These are phyloP conservation scores for Piscicola geometra DNA, from an alignment of 2,888 invertebrate genomes.

Conservation along the genomic window DNA sequence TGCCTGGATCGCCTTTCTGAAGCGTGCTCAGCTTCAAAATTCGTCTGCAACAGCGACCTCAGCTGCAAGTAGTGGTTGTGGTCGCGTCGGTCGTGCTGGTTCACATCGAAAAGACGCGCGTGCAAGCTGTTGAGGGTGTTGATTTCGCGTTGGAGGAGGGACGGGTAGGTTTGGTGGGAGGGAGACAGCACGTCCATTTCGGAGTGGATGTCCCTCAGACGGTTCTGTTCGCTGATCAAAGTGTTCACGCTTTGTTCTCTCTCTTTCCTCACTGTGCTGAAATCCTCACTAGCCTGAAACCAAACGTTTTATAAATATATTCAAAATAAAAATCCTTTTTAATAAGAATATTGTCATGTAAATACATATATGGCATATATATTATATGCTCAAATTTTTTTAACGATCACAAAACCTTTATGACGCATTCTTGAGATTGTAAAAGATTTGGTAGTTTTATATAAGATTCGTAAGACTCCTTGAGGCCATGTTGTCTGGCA, in stretches of 20 bases:
- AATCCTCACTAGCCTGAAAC: not conserved
- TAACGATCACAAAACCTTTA: not conserved
- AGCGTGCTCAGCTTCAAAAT: not conserved
- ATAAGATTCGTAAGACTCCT: not conserved
- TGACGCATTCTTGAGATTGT: not conserved
- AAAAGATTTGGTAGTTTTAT: slow-evolving; percentile 3
- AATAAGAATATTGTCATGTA: not conserved
- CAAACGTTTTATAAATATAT: not conserved
- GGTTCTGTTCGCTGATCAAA: not conserved
- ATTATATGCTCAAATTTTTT: not conserved
- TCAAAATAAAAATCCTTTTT: not conserved
- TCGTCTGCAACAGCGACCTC: not conserved
- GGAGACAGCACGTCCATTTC: not conserved
- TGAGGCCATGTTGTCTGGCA: not conserved
- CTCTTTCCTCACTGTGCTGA: not conserved
- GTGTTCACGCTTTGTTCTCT: not conserved
- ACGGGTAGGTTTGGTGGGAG: not conserved
- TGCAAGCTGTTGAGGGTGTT: not conserved
- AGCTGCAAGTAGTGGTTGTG: not conserved
- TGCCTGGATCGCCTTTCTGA: not conserved
- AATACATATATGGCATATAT: not conserved
- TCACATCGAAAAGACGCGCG: not conserved
- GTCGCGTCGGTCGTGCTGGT: not conserved
- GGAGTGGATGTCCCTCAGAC: slow-evolving; percentile 3
- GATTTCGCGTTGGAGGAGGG: not conserved